These are phyloP conservation scores for Dryobota labecula DNA, from an alignment of 2,888 invertebrate genomes.

Conservation along the genomic window DNA sequence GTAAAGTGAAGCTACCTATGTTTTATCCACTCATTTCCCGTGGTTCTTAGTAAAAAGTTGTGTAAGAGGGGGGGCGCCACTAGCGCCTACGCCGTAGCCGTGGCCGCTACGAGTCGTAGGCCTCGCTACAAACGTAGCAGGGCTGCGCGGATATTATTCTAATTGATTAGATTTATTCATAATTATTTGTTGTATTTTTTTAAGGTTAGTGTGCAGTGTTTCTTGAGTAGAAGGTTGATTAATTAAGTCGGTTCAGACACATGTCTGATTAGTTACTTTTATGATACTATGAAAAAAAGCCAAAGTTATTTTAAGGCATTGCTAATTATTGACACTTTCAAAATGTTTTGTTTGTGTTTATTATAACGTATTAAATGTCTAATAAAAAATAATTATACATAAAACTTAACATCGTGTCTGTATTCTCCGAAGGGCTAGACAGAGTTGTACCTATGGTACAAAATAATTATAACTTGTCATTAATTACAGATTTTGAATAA, in stretches of 20 bases:
- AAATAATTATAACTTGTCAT: not conserved
- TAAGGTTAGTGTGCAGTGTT: not conserved
- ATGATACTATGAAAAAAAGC: not conserved
- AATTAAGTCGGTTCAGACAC: too few species aligned
- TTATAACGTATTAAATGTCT: not conserved
- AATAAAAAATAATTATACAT: too few species aligned
- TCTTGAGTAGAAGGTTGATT: not conserved
- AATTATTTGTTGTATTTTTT: conserved; percentile 34
- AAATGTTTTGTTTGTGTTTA: not conserved
- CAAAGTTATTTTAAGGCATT: not conserved
- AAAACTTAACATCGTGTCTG: too few species aligned
- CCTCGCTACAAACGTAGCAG: conserved; percentile 74
- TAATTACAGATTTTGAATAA: not conserved
- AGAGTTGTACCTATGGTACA: too few species aligned
- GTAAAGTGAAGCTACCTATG: conserved; percentile 87
- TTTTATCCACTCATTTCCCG: conserved; percentile 90
- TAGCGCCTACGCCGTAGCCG: conserved; percentile 80
- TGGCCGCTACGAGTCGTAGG: conserved; percentile 75
- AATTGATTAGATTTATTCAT: conserved; percentile 66
- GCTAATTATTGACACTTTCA: not conserved
- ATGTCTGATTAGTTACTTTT: not conserved
- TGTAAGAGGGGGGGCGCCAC: conserved; percentile 78
- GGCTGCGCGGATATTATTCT: conserved; percentile 68
- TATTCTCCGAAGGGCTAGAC: too few species aligned
- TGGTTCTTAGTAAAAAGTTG: conserved; percentile 90